phyloP scores from a whole-genome alignment of 2,888 invertebrate species.

The Helicoverpa assulta region DNA sequence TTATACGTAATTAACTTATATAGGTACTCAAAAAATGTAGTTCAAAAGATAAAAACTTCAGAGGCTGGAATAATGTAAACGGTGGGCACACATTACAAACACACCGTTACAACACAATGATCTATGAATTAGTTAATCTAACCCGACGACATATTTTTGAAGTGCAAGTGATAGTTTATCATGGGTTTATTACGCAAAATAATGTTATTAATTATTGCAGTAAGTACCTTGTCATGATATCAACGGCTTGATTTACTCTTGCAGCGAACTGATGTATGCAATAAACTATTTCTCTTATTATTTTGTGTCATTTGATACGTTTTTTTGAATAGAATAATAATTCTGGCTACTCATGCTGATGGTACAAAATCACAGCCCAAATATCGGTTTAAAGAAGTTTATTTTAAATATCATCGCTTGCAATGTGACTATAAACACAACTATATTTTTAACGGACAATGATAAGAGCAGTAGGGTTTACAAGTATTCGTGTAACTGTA shows the following conservation, averaged over 20 bases:
- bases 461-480: slow-evolving; percentile 3
- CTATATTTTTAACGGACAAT: neutral
- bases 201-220: slow-evolving; percentile 7
- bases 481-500: slow-evolving; percentile 5
- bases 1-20: no score
- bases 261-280: neutral
- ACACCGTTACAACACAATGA: slow-evolving; percentile 33
- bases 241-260: slow-evolving; percentile 16
- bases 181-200: slow-evolving; percentile 12
- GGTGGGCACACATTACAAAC: slow-evolving; percentile 28
- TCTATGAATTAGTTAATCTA: slow-evolving; percentile 36
- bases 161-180: neutral
- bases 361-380: slow-evolving; percentile 14
- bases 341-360: slow-evolving; percentile 21
- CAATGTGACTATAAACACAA: neutral
- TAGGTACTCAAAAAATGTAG: no score
- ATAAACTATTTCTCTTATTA: neutral
- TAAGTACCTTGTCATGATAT: neutral
- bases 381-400: no score
- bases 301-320: neutral
- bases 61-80: neutral
- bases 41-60: neutral
- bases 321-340: no score
- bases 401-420: neutral
- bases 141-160: slow-evolving; percentile 33